Evolutionary conservation across 2,113 vertebrate genomes (phyloP).

Genomic region (Phaethornis superciliosus): DNA sequence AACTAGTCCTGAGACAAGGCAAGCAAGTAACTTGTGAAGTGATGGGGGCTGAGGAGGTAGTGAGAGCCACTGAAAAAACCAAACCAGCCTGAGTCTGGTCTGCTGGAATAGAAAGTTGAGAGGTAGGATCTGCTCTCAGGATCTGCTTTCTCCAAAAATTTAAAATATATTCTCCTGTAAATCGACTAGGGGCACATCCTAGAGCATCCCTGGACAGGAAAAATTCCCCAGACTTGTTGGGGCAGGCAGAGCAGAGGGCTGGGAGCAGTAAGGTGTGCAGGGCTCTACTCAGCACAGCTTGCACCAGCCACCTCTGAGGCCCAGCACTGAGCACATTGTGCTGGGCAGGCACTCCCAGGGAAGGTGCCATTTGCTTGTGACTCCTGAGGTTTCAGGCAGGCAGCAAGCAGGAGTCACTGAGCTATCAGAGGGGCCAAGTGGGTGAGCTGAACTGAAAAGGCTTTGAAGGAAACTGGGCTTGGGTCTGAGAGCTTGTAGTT

Average conservation of each 20-base stretch:
- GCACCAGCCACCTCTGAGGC: neutral
- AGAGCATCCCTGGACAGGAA: neutral
- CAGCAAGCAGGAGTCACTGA: neutral
- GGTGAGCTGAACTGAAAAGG: neutral
- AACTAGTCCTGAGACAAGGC: neutral
- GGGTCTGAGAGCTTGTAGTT: neutral
- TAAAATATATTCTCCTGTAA: neutral
- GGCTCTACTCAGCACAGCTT: neutral
- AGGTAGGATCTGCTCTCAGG: neutral
- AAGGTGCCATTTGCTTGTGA: neutral
- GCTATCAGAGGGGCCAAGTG: neutral
- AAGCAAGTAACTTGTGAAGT: neutral
- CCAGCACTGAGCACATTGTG: neutral
- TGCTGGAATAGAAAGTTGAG: neutral
- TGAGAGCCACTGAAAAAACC: neutral
- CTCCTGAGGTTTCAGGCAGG: neutral
- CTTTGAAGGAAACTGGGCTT: neutral
- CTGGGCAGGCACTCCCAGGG: neutral
- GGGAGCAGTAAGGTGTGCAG: neutral
- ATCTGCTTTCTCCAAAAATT: neutral
- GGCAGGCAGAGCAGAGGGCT: neutral
- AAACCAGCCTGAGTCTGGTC: neutral
- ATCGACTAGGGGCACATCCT: too few species aligned
- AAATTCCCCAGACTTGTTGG: neutral
- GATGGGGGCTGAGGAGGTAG: neutral